Percentiles rank a stretch among this genome's conserved stretches.
Conservation (phyloP, 2,797 vertebrate genomes). For the Hirundo rustica region DNA sequence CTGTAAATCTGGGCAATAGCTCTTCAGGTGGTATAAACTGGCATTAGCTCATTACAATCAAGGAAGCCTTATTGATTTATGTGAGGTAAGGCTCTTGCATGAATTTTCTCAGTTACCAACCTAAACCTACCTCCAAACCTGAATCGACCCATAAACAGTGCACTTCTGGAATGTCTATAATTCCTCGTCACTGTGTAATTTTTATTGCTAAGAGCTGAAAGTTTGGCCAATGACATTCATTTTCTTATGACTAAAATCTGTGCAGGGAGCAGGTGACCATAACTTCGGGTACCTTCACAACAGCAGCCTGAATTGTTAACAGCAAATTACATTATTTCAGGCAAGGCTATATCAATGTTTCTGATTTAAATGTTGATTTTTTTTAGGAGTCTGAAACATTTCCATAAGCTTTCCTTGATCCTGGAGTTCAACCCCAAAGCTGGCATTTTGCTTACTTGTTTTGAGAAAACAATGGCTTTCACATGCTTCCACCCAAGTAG, state of each 20-base stretch:
- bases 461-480: background rate
- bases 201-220: constrained; percentile 32
- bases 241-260: constrained; percentile 28
- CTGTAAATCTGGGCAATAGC: constrained; percentile 33
- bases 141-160: background rate
- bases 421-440: background rate
- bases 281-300: background rate
- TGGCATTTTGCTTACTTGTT: background rate
- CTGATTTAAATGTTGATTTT: background rate
- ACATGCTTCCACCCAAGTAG: background rate
- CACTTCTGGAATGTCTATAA: constrained; percentile 39
- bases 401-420: background rate
- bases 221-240: constrained; percentile 3
- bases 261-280: background rate
- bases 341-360: background rate
- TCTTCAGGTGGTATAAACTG: constrained; percentile 39
- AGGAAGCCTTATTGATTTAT: constrained; percentile 26
- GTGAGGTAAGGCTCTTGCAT: background rate
- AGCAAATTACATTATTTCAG: background rate
- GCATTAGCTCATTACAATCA: constrained; percentile 18
- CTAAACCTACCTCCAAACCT: background rate
- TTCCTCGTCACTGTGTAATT: constrained; percentile 8
- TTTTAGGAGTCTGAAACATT: background rate
- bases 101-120: constrained; percentile 5
- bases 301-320: background rate